phyloP scores from a whole-genome alignment of 2,113 vertebrate genomes.

The Brachyistius frenatus region DNA sequence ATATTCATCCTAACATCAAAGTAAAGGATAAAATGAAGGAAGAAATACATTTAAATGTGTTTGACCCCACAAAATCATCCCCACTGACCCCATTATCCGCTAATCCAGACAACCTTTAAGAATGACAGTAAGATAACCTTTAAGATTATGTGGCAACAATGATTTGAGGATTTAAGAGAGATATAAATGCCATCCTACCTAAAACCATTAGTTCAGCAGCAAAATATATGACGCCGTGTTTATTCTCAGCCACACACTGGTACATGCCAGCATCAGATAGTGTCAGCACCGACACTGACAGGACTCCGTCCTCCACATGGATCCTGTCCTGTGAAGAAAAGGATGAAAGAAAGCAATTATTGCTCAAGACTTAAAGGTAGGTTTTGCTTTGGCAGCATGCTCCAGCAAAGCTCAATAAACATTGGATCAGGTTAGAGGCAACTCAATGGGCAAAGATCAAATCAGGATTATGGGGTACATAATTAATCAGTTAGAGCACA shows the following conservation, averaged over 20 bases:
- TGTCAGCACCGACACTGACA: constrained; percentile 88
- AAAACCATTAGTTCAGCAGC: constrained; percentile 92
- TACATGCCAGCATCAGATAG: constrained; percentile 94
- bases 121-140: constrained; percentile 79
- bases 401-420: constrained; percentile 43
- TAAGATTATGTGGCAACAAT: constrained; percentile 69
- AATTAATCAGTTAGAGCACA: constrained; percentile 29
- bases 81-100: constrained; percentile 72
- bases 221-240: constrained; percentile 92
- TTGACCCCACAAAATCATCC: constrained; percentile 67
- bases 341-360: constrained; percentile 73
- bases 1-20: constrained; percentile 31
- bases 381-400: constrained; percentile 39
- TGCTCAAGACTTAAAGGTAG: constrained; percentile 44
- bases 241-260: constrained; percentile 95
- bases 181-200: constrained; percentile 87
- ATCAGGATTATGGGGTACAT: constrained; percentile 38
- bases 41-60: constrained; percentile 58
- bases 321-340: constrained; percentile 90
- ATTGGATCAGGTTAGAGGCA: constrained; percentile 34
- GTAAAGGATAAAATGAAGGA: constrained; percentile 23
- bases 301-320: constrained; percentile 90
- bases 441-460: constrained; percentile 48
- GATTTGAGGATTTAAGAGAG: constrained; percentile 68
- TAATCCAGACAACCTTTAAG: constrained; percentile 80